phyloP scores from a whole-genome alignment of 2,113 vertebrate species.

The Tragulus kanchil region DNA sequence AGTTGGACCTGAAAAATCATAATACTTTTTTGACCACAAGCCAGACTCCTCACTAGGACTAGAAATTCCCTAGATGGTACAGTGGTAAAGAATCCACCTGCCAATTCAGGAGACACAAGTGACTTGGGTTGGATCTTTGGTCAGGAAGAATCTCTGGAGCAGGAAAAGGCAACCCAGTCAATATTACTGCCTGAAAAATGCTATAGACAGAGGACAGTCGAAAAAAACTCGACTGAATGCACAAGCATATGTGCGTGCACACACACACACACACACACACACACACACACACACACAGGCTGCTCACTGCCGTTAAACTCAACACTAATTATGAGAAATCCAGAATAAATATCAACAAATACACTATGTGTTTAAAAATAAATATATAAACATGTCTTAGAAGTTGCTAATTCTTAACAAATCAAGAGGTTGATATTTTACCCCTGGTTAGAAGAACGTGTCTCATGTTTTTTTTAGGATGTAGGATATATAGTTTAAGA shows the following conservation, averaged over 20 bases:
- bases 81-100: background rate
- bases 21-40: background rate
- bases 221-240: no score
- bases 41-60: background rate
- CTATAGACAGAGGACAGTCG: no score
- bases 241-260: no score
- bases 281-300: background rate
- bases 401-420: background rate
- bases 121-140: background rate
- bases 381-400: background rate
- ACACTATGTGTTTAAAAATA: background rate
- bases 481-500: background rate
- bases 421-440: background rate
- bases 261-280: no score
- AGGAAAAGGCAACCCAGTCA: background rate
- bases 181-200: no score
- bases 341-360: background rate
- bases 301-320: background rate
- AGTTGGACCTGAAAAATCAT: background rate
- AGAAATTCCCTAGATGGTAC: background rate
- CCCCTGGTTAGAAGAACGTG: background rate
- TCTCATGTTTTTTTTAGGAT: background rate
- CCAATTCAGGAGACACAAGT: background rate
- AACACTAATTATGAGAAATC: background rate
- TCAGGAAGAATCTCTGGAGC: background rate